Evolutionary conservation across 2,888 invertebrate species (phyloP).

Genomic region (Brassicogethes aeneus): DNA sequence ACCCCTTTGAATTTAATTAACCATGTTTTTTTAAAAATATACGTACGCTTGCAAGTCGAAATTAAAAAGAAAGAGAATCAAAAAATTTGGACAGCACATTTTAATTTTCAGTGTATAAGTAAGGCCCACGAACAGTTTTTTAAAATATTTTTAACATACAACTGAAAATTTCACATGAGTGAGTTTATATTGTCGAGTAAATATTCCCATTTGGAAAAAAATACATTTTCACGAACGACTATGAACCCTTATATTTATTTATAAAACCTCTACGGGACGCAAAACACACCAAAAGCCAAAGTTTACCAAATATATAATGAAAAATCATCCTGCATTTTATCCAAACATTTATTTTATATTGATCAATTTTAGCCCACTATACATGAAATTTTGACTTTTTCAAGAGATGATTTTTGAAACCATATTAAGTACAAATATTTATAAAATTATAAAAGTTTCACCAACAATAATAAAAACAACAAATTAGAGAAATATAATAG

Average conservation of each 20-base stretch:
- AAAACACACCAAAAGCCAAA: slow-evolving; percentile 19
- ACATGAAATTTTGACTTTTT: no score
- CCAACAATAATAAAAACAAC: slow-evolving; percentile 13
- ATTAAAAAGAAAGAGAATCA: slow-evolving; percentile 11
- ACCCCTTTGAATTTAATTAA: no score
- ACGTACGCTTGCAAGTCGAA: slow-evolving; percentile 17
- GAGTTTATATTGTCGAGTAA: slow-evolving; percentile 44
- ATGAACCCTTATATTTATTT: slow-evolving; percentile 25
- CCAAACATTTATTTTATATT: no score
- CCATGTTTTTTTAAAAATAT: slow-evolving; percentile 19
- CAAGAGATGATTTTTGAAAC: no score
- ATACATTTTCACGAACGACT: slow-evolving; percentile 33
- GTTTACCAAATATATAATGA: slow-evolving; percentile 10
- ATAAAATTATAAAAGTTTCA: slow-evolving; percentile 8
- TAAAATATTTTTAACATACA: slow-evolving; percentile 41
- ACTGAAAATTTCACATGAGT: slow-evolving; percentile 43
- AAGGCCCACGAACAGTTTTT: slow-evolving; percentile 45
- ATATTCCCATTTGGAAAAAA: slow-evolving; percentile 35
- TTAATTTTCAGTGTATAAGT: slow-evolving; percentile 44
- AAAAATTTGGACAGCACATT: slow-evolving; percentile 44
- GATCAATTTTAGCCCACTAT: no score
- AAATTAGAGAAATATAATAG: slow-evolving; percentile 3
- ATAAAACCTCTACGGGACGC: slow-evolving; percentile 28
- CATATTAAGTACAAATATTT: slow-evolving; percentile 16
- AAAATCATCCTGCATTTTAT: no score